Base-by-base conservation (phyloP, 2,113 vertebrate species). In the Callionymus lyra region DNA sequence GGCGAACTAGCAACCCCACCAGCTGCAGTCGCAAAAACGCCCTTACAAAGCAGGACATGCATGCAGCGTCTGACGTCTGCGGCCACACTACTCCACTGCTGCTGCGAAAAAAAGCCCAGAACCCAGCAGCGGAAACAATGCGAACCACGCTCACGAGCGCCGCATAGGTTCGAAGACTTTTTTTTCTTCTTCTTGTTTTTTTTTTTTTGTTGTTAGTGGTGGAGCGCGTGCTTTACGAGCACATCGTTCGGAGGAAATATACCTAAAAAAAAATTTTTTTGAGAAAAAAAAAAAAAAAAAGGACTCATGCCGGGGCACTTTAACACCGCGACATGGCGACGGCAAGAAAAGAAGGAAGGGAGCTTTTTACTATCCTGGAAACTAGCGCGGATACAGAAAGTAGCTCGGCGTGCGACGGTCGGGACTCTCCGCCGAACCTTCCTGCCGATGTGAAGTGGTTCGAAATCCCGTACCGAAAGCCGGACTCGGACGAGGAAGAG, bases 21-120 rank as follows among this genome's bases (percentile, higher is more conserved):
- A 85, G 84, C 84, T 86, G 83, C 85, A 86, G 86, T 85, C 85
- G 84, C 86, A 86, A 83, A n/a, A 86, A 86, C 84, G 86, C 86
- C 84, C 84, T n/a, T 85, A 85, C 84, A 85, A 83, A 88, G 85
- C 86, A 88, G 84, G 85, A 88, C 86, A 85, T 86, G 85, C 83
- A 83, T 82, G 82, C 86, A 88, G 86, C 86, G 86, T 86, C 86
- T 88, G 86, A 88, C 86, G 86, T 88, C 86, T 87, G 84, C 81
- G 83, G 84, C 86, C 86, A 86, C 84, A 85, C 84, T 85, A 84
- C 86, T 27, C 84, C 84, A 84, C 86, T 27, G 21, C 21, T 27
- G 83, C 83, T 82, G 74, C 84, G n/a, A n/a, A n/a, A n/a, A n/a
- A 80, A 85, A 84, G 84, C 81, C 76, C 80, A 78, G 76, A 79